Conservation (phyloP, 2,888 invertebrate genomes). For the Nycteola revayana region DNA sequence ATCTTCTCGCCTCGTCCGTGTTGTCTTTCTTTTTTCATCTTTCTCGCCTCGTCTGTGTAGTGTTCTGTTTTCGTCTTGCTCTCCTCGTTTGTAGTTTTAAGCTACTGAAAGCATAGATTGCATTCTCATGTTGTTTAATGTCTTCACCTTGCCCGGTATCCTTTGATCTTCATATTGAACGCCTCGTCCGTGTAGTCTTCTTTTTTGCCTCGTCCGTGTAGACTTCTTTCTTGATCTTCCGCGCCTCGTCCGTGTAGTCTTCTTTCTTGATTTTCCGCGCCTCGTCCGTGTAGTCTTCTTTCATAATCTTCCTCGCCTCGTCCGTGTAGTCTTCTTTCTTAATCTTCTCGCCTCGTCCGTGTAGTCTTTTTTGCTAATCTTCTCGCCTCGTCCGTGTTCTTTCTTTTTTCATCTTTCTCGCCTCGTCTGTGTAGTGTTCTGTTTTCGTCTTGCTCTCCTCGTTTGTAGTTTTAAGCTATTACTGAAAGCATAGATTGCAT, state of each 20-base stretch:
- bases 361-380: too few relatives aligned
- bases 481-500: constrained; percentile 3
- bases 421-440: neutral
- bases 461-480: constrained; percentile 6
- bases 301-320: too few relatives aligned
- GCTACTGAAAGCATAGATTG: too few relatives aligned
- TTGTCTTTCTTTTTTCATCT: constrained; percentile 5
- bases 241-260: constrained; percentile 13
- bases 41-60: constrained; percentile 5
- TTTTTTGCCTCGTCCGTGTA: constrained; percentile 5
- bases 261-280: constrained; percentile 3
- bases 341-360: too few relatives aligned
- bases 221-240: constrained; percentile 1
- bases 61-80: constrained; percentile 8
- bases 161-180: constrained; percentile 1
- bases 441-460: neutral
- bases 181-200: constrained; percentile 7
- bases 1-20: neutral
- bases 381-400: constrained; percentile 1
- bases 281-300: too few relatives aligned
- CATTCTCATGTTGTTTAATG: too few relatives aligned
- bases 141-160: too few relatives aligned
- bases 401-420: neutral
- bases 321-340: too few relatives aligned
- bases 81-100: constrained; percentile 9